These are phyloP conservation scores for Trichacis sp. DNA, from an alignment of 2,888 invertebrate genomes.

Conservation along the genomic window DNA sequence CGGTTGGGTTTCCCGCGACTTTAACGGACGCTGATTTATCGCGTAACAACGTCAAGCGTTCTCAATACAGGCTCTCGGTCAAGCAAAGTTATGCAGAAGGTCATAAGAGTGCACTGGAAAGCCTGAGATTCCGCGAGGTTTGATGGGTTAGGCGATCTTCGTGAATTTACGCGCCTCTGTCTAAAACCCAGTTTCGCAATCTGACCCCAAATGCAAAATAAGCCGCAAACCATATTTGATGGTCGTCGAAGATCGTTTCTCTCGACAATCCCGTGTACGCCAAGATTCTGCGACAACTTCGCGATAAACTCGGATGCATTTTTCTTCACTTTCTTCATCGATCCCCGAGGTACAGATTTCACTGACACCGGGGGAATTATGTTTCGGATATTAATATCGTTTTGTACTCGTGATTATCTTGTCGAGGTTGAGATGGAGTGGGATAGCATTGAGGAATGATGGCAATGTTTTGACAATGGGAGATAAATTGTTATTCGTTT, in stretches of 20 bases:
- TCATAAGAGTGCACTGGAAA: constrained; percentile 58
- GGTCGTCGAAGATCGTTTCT: constrained; percentile 26
- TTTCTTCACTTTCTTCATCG: constrained; percentile 1
- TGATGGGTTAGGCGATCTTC: constrained; percentile 48
- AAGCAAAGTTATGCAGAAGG: constrained; percentile 64
- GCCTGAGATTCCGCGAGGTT: constrained; percentile 50
- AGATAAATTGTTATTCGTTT: too few species aligned
- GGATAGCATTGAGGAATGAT: too few species aligned
- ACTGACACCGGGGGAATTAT: neutral
- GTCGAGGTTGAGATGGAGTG: too few species aligned
- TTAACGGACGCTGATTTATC: constrained; percentile 66
- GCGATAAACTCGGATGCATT: neutral
- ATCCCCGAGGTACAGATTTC: neutral
- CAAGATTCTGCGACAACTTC: constrained; percentile 1
- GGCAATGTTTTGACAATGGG: too few species aligned
- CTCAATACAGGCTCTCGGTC: constrained; percentile 64
- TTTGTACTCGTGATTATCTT: neutral
- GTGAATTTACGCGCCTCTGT: constrained; percentile 52
- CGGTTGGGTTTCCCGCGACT: constrained; percentile 54
- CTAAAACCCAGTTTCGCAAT: constrained; percentile 46
- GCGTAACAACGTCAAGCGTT: constrained; percentile 65
- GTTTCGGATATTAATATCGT: neutral
- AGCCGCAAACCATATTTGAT: constrained; percentile 39
- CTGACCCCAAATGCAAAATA: constrained; percentile 44
- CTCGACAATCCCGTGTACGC: constrained; percentile 28